phyloP scores from a whole-genome alignment of 2,113 vertebrate species.

The Ceratotherium simum region DNA sequence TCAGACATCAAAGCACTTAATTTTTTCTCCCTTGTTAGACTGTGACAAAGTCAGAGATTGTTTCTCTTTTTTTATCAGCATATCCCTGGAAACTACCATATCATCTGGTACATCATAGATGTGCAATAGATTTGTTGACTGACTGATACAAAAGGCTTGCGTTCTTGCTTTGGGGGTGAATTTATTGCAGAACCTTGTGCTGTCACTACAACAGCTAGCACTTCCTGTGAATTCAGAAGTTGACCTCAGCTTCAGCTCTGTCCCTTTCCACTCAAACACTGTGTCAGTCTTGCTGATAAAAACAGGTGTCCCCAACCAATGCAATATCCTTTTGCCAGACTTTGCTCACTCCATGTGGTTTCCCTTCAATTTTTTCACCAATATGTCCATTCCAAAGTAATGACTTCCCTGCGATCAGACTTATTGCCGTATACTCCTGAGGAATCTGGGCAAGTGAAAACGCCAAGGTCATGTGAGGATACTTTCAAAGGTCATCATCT shows the following conservation, averaged over 20 bases:
- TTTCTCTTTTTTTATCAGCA: neutral
- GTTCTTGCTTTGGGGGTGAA: neutral
- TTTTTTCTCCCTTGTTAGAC: neutral
- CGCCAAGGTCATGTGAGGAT: neutral
- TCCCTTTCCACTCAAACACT: neutral
- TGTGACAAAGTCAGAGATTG: neutral
- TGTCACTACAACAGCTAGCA: neutral
- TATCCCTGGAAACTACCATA: neutral
- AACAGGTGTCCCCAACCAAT: neutral
- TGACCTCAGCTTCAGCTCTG: neutral
- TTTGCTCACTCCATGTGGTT: neutral
- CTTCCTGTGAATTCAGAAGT: neutral
- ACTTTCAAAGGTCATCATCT: neutral
- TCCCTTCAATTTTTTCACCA: neutral
- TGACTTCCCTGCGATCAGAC: neutral
- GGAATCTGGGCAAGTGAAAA: neutral
- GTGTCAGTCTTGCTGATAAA: neutral
- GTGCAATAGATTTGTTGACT: neutral
- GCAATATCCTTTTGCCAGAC: neutral
- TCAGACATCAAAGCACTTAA: neutral
- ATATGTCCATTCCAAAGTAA: neutral
- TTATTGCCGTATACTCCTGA: neutral
- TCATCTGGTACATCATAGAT: neutral
- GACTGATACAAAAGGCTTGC: neutral
- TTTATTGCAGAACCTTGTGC: neutral